Percentiles rank a stretch among this genome's conserved stretches.
Evolutionary conservation across 1,140 invertebrate genomes (phyloP).

Genomic region (Cheumatopsyche charites): DNA sequence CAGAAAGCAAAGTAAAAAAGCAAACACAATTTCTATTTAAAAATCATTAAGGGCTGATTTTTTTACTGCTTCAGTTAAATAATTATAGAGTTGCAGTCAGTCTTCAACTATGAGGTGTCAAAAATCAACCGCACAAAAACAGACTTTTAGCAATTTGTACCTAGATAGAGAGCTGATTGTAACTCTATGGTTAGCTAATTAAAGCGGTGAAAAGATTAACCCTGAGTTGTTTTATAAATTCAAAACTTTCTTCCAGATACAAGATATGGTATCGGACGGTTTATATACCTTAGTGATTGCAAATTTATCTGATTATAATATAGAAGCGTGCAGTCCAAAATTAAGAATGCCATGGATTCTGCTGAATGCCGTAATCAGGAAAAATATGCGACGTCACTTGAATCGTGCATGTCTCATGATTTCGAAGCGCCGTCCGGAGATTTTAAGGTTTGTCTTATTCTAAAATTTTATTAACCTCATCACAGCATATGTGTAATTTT

Average conservation of each 20-base stretch:
- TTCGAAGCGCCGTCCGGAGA: neutral
- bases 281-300: constrained; percentile 52
- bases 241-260: constrained; percentile 50
- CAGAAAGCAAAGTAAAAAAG: constrained; percentile 51
- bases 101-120: too few relatives aligned
- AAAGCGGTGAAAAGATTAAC: too few relatives aligned
- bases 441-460: neutral
- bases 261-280: constrained; percentile 55
- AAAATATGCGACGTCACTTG: constrained; percentile 57
- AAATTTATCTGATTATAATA: constrained; percentile 49
- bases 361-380: constrained; percentile 52
- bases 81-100: too few relatives aligned
- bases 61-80: too few relatives aligned
- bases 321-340: constrained; percentile 9
- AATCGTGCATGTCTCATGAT: constrained; percentile 55
- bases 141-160: too few relatives aligned
- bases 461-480: too few relatives aligned
- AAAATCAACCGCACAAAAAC: too few relatives aligned
- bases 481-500: neutral
- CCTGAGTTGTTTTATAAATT: neutral
- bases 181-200: too few relatives aligned
- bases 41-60: neutral
- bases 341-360: constrained; percentile 54
- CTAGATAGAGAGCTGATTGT: too few relatives aligned
- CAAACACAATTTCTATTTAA: too few relatives aligned